Evolutionary conservation across 30 jellyfish, hydroid and myxozoan genomes (phyloP).

Genomic region (Clytia hemisphaerica): DNA sequence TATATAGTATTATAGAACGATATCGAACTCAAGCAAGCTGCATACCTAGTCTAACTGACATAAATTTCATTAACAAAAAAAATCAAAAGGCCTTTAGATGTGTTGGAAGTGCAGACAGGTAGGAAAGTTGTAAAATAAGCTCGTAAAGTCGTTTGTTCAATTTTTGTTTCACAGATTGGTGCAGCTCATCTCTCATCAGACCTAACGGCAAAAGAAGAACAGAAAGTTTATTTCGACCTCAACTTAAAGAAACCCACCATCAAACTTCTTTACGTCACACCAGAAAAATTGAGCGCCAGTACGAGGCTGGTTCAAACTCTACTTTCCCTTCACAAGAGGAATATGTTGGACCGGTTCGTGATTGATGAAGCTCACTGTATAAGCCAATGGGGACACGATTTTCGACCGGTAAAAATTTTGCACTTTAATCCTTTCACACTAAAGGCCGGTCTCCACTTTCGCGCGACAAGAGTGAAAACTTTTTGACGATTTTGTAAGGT

Average conservation of each 20-base stretch:
- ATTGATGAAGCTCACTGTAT: conserved; percentile 99
- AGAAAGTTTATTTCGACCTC: conserved; percentile 61
- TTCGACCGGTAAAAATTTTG: conserved; percentile 57
- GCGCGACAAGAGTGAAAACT: no score
- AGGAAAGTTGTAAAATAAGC: no score
- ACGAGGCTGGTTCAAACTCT: conserved; percentile 41
- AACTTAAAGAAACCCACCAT: conserved; percentile 66
- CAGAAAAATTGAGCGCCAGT: conserved; percentile 95
- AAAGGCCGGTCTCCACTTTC: no score
- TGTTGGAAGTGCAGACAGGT: no score
- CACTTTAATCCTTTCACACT: neutral
- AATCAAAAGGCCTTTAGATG: no score
- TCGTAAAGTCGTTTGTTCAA: no score
- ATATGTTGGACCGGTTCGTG: conserved; percentile 74
- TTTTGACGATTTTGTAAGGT: no score
- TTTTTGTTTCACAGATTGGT: no score
- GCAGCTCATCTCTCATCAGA: conserved; percentile 96
- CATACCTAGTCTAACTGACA: no score
- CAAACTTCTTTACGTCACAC: conserved; percentile 88
- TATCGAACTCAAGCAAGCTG: no score
- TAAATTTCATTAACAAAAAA: no score
- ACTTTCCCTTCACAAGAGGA: conserved; percentile 47
- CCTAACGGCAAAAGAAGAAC: conserved; percentile 59
- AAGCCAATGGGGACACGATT: conserved; percentile 99
- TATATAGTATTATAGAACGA: no score